Base-by-base conservation (phyloP, 2,113 vertebrate species). In the Delphinapterus leucas region DNA sequence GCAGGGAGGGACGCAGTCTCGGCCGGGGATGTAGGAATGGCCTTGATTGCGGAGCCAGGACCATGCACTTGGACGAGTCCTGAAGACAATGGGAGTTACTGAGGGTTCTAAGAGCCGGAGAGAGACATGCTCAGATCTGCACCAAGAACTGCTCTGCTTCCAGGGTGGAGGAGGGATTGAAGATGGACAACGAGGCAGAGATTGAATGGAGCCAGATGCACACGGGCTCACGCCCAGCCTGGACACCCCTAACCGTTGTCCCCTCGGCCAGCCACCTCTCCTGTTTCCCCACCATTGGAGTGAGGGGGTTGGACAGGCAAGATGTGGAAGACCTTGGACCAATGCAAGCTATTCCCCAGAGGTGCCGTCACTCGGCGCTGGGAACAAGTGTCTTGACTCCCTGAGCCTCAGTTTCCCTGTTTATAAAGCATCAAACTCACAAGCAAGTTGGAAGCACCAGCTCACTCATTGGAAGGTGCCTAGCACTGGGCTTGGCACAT, bases 11-110 rank as follows among this genome's bases (percentile, higher is more conserved):
- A 23, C 41, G 21, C 20, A 2, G 14, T 21, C 23, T 13, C 14
- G 10, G 67, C 41, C 0, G 0, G 28, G 25, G 25, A 4, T 0
- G 6, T 3, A 31, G 47, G 25, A 7, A 4, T 18, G 28, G 23
- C 8, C 82, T 67, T 5, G 2, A 3, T 33, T 38, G 0, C 10
- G 1, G 58, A 63, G 53, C 41, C 58, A 31, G 71, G 77, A 47
- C 58, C 25, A 0, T 0, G 3, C 26, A 0, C 1, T 12, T 28
- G 28, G 65, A 4, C 53, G 36, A 0, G 5, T 36, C 33, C 20
- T 8, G 23, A 26, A 8, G 6, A 18, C 0, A 9, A 11, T 0
- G 6, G 26, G 41, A 33, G 44, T 49, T 23, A 1, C 7, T 2
- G 28, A 3, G 17, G 61, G 38, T 12, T 82, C 47, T 55, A 20